Evolutionary conservation across 2,888 invertebrate species (phyloP), one percentile per base, ranked within the genome.

Genomic region (Malacosoma neustria): DNA sequence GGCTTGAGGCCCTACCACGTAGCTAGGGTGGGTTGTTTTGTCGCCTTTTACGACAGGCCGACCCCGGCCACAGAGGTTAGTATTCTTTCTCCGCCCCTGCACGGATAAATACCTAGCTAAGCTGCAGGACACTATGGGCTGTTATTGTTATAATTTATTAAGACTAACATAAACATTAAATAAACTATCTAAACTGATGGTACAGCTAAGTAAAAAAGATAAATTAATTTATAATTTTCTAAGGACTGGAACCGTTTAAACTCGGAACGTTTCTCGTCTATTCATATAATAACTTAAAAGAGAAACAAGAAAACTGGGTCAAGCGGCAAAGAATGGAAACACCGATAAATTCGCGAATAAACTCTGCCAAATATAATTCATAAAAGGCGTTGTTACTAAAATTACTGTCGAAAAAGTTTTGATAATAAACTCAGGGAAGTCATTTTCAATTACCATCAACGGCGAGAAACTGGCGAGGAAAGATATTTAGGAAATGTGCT

Each of bases 361-460:
- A 22, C 22, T 22, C 22, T 9, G 9, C 22, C 22, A 3, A 22
- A 22, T 22, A 22, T 22, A 22, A 22, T 22, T 22, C 22, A 22
- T 22, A 22, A 22, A 13, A 22, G 22, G 22, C 22, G 22, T 22
- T 22, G 22, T 22, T 22, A 3, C 22, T 22, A 22, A 57, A 58
- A 61, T 58, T 47, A 53, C 51, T 41, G 46, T 47, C 43, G 49
- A 45, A 52, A 59, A 66, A 55, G 53, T 57, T 51, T 38, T 42
- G 41, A 54, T 46, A 54, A 51, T 49, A 52, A 53, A 56, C 49
- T 49, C 50, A 46, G 39, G 36, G 38, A 38, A 65, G 57, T 67
- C 64, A 63, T 54, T 69, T 70, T 63, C 63, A 67, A 68, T 72
- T 70, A 63, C 54, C 53, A 54, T 55, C 51, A 51, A 50, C 57